These are phyloP conservation scores for Brachyhypopomus gauderio DNA, from an alignment of 2,113 vertebrate genomes.

Conservation along the genomic window DNA sequence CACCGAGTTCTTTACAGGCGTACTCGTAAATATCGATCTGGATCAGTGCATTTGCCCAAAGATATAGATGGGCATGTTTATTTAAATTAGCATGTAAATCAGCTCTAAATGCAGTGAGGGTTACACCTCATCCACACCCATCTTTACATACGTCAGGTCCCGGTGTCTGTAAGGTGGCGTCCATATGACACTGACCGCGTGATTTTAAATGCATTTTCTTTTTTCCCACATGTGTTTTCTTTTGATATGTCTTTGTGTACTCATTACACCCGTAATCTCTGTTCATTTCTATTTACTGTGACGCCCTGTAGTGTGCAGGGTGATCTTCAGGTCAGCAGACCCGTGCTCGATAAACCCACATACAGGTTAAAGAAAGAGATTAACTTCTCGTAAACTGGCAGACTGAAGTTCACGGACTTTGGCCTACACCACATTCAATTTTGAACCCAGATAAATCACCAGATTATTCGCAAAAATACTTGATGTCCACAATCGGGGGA, in stretches of 20 bases:
- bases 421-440: not conserved
- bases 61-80: no score
- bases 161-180: not conserved
- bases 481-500: constrained; percentile 20
- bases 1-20: no score
- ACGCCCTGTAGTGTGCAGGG: no score
- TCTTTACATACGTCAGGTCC: not conserved
- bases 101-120: no score
- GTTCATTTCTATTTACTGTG: constrained; percentile 37
- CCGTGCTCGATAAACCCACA: not conserved
- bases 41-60: no score
- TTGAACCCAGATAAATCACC: constrained; percentile 46
- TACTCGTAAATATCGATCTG: no score
- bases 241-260: not conserved
- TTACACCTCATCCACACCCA: no score
- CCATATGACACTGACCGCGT: not conserved
- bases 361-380: constrained; percentile 36
- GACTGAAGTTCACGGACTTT: constrained; percentile 32
- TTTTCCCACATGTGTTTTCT: not conserved
- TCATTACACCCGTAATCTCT: constrained; percentile 28
- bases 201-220: constrained; percentile 17
- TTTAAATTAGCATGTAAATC: no score
- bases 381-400: constrained; percentile 32
- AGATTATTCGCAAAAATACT: constrained; percentile 33
- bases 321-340: constrained; percentile 8